phyloP scores from a whole-genome alignment of 2,888 invertebrate genomes.

The Caenorhabditis afra region DNA sequence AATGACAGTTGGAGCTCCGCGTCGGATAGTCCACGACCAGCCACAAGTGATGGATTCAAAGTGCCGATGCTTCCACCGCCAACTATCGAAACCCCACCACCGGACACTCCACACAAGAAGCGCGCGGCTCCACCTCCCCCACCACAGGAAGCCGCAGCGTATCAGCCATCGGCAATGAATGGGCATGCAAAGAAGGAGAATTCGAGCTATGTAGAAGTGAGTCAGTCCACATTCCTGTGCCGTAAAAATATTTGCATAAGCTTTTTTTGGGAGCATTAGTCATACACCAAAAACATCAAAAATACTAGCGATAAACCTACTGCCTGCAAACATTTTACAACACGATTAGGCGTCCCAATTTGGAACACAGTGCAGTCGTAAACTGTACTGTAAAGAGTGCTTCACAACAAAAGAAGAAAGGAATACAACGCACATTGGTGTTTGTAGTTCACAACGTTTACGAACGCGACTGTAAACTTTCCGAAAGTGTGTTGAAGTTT shows the following conservation, averaged over 20 bases:
- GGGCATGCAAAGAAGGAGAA: constrained; percentile 7
- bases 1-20: constrained; percentile 51
- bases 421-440: background rate
- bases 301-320: no score
- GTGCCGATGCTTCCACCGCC: constrained; percentile 41
- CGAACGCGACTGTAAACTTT: constrained; percentile 6
- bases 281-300: no score
- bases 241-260: no score
- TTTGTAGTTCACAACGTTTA: constrained; percentile 6
- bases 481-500: background rate
- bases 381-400: background rate
- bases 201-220: constrained; percentile 41
- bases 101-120: constrained; percentile 62
- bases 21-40: constrained; percentile 48
- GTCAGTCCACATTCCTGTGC: background rate
- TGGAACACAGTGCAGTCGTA: background rate
- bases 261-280: background rate
- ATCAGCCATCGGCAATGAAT: constrained; percentile 17
- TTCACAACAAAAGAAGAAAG: background rate
- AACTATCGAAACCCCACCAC: constrained; percentile 35
- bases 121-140: constrained; percentile 69
- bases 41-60: constrained; percentile 55
- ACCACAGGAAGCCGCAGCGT: constrained; percentile 38
- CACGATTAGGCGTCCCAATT: background rate
- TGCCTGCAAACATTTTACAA: background rate